Evolutionary conservation across 1,140 invertebrate genomes (phyloP), one percentile per base, ranked within the genome.

Genomic region (Eueides isabella): DNA sequence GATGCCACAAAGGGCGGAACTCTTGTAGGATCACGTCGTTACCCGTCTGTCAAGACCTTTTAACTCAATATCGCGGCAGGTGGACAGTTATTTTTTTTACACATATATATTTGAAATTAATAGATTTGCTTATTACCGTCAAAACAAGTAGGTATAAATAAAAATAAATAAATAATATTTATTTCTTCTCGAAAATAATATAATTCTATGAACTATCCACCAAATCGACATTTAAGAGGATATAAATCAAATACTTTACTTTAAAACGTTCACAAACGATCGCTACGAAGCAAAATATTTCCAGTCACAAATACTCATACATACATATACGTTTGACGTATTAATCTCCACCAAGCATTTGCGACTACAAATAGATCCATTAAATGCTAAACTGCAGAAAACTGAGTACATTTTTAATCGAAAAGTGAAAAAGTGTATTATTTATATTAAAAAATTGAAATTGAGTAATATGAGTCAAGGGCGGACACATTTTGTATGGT

Each of bases 401-500:
- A 71, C 63, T 41, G 73, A 70, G 29, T 44, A 44, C 1, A 55
- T 23, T 26, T 61, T 23, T 26, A 55, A 55, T 23, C 48, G 48
- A 55, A 9, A 23, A 55, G 11, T 55, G 1, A 48, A 2, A 19
- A 48, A 19, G n/a, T n/a, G n/a, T n/a, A 48, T 14, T 41, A 41
- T 4, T 16, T 41, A 41, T 48, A 33, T 12, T 61, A 12, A 67
- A 66, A 66, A 41, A 71, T 41, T 55, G 23, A 55, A 55, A 23
- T 55, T 55, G 77, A 76, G 71, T 77, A 76, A 79, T 80, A 30
- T 78, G 73, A 82, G 80, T 78, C 80, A 82, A 82, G 80, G 80
- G 62, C 80, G 78, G 65, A 16, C 75, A 75, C 61, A 23, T 55
- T 44, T 44, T 55, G 23, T 55, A 69, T 72, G 69, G 41, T 81